Base-by-base conservation (phyloP, 2,888 invertebrate genomes). In the Drosophila nigricruria region DNA sequence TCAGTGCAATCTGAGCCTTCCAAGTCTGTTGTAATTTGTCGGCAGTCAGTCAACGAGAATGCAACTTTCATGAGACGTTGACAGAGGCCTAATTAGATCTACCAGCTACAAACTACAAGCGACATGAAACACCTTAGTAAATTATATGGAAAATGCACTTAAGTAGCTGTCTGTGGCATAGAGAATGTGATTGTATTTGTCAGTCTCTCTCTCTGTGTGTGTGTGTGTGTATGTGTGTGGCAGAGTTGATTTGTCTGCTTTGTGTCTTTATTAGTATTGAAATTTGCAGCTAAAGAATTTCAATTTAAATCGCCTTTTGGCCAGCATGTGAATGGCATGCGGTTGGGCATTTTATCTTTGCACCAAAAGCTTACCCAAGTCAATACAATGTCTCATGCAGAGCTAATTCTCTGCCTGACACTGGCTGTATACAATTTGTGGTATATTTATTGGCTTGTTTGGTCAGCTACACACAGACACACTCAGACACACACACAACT, bases 391-490 rank as follows among this genome's bases (percentile, higher is more conserved):
- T 79, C 87, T 79, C 74, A 81, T 84, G 72, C 79, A 75, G 71
- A 87, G 58, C 81, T 74, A 66, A 70, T 73, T 70, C 67, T 60
- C 60, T 43, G 50, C 61, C 83, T 82, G 78, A 73, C 73, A 68
- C 77, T 81, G 77, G 65, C 86, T 86, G 89, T 89, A 87, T 85
- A 85, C 89, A 89, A 87, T 89, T 85, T 86, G 90, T 78, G 88
- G 88, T 80, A 78, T 85, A 86, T 88, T 86, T 89, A 86, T 89
- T 89, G 85, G 88, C 89, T 84, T 88, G 89, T 89, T 81, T 80
- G 89, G 76, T 74, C 89, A 84, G 67, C 27, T 20, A 16, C 53
- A 54, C 54, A 58, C 50, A 43, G 20, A 70, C 49, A 63, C 58
- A 45, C 43, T 56, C 8, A 47, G 9, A 50, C 38, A 30, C 30